phyloP scores from a whole-genome alignment of 2,888 invertebrate genomes.

The Hemistola chrysoprasaria region DNA sequence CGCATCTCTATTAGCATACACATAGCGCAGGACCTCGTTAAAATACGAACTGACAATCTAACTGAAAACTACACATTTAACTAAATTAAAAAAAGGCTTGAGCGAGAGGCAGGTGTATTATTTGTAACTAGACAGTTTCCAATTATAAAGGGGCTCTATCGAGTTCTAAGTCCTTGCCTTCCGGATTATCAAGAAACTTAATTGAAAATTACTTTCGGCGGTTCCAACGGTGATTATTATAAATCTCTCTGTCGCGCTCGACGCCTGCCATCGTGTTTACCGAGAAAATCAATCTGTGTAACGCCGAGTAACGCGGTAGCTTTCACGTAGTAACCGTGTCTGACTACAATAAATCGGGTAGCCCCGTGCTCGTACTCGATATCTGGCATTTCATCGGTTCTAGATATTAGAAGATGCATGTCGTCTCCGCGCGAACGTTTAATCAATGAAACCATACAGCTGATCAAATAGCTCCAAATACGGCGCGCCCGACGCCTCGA shows the following conservation, averaged over 20 bases:
- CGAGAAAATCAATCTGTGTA: conserved; percentile 55
- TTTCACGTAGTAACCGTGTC: conserved; percentile 39
- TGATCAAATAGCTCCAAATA: conserved; percentile 58
- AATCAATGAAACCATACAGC: conserved; percentile 55
- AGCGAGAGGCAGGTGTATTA: conserved; percentile 50
- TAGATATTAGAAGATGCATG: conserved; percentile 37
- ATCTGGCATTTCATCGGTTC: conserved; percentile 24
- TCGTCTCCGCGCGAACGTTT: conserved; percentile 43
- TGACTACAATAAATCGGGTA: conserved; percentile 10
- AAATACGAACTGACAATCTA: conserved; percentile 35
- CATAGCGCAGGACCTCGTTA: conserved; percentile 32
- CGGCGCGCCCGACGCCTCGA: conserved; percentile 47
- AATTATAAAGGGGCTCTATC: conserved; percentile 55
- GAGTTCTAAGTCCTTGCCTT: conserved; percentile 58
- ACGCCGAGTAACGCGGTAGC: conserved; percentile 56
- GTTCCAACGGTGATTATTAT: conserved; percentile 59
- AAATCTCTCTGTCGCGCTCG: conserved; percentile 64
- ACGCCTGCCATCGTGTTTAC: conserved; percentile 42
- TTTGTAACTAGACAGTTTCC: conserved; percentile 63
- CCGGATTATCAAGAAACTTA: conserved; percentile 77
- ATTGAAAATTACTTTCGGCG: conserved; percentile 76
- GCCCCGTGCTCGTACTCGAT: conserved; percentile 7
- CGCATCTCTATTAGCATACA: conserved; percentile 50
- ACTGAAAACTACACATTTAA: conserved; percentile 30
- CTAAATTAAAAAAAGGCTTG: conserved; percentile 18